These are phyloP conservation scores for Lophura nycthemera DNA, from an alignment of 2,113 vertebrate species.

Conservation along the genomic window DNA sequence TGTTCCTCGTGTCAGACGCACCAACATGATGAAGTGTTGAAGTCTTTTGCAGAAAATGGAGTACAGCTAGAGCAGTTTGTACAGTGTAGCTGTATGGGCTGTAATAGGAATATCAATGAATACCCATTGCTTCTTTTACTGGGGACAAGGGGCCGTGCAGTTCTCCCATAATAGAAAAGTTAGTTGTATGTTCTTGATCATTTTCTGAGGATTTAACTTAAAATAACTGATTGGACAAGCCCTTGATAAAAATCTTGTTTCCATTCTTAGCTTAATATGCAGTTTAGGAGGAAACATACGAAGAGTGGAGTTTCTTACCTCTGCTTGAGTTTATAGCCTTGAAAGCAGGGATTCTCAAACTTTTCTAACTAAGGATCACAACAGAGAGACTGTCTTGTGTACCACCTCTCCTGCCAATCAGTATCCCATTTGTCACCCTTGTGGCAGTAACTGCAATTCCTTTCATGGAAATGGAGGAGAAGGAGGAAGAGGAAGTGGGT, in stretches of 20 bases:
- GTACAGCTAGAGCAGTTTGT: neutral
- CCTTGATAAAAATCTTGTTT: neutral
- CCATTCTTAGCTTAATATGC: neutral
- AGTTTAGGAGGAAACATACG: neutral
- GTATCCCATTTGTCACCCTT: neutral
- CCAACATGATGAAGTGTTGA: neutral
- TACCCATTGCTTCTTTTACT: neutral
- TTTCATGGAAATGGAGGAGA: neutral
- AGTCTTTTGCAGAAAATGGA: neutral
- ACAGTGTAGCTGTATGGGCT: neutral
- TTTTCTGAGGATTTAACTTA: slow-evolving; percentile 11
- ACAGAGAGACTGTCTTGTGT: neutral
- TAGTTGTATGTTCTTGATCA: neutral
- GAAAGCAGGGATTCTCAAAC: neutral
- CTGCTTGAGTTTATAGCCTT: neutral
- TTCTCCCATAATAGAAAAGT: neutral
- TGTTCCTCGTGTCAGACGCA: neutral
- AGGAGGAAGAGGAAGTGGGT: neutral
- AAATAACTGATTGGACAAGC: neutral
- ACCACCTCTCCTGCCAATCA: neutral
- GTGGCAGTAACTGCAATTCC: neutral
- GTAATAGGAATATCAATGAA: neutral
- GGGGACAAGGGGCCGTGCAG: neutral
- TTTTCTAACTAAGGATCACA: neutral
- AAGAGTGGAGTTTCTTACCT: neutral